Evolutionary conservation across 1,140 invertebrate genomes (phyloP).

Genomic region (Atta colombica): DNA sequence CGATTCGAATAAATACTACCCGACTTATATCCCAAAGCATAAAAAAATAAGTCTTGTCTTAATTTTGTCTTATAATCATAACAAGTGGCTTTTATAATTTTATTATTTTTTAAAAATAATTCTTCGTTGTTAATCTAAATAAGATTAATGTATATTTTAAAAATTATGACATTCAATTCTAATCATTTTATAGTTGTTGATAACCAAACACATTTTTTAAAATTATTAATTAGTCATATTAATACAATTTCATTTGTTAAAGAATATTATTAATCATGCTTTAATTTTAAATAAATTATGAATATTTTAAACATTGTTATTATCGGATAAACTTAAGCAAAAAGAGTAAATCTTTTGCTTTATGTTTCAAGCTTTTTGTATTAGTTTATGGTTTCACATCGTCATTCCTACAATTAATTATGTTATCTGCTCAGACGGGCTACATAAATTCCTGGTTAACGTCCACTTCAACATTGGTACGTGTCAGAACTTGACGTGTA

Average conservation of each 20-base stretch:
- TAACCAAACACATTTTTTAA: too few species aligned
- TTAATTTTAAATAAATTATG: slow-evolving; percentile 16
- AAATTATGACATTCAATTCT: background rate
- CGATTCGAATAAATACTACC: slow-evolving; percentile 18
- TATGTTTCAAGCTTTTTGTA: background rate
- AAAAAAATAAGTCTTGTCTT: background rate
- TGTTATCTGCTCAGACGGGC: slow-evolving; percentile 57
- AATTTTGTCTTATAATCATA: background rate
- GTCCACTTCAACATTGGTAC: slow-evolving; percentile 61
- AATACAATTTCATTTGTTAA: background rate
- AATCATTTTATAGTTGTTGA: background rate
- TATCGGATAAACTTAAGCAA: background rate
- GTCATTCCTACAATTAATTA: slow-evolving; percentile 55
- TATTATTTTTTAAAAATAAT: background rate
- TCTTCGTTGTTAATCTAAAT: background rate
- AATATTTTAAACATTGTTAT: background rate
- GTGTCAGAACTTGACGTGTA: slow-evolving; percentile 34
- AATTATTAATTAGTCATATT: background rate
- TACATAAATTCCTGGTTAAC: slow-evolving; percentile 64
- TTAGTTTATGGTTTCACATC: slow-evolving; percentile 13
- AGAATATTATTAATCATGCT: background rate
- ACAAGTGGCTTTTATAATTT: too few species aligned
- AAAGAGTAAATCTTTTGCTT: background rate
- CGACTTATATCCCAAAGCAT: background rate
- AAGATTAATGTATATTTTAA: background rate